Percentiles rank a stretch among this genome's conserved stretches.
Conservation (phyloP, 2,888 invertebrate species). For the Gari tellinella region DNA sequence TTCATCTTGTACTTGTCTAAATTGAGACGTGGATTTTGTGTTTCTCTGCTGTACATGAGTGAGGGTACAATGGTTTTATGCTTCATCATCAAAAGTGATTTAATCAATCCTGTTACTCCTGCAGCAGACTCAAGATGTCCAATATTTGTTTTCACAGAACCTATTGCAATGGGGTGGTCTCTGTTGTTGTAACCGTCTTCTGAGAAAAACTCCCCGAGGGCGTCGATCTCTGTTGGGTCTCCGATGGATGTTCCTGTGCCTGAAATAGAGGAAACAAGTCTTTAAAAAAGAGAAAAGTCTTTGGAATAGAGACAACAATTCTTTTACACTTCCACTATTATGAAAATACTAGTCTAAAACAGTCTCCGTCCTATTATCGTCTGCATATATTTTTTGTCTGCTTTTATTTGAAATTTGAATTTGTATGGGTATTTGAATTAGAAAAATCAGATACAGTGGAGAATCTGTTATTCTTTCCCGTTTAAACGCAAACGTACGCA, state of each 20-base stretch:
- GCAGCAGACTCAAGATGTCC: constrained; percentile 69
- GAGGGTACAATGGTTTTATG: constrained; percentile 63
- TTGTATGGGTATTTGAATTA: no score
- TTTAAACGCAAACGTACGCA: no score
- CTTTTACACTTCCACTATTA: no score
- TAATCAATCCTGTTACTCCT: constrained; percentile 68
- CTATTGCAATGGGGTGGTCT: constrained; percentile 44
- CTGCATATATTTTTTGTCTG: no score
- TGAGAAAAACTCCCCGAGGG: constrained; percentile 63
- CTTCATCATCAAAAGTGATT: constrained; percentile 68
- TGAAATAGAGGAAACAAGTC: no score
- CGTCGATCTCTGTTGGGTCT: constrained; percentile 70
- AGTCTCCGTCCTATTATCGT: no score
- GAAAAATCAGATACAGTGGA: no score
- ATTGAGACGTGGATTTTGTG: constrained; percentile 54
- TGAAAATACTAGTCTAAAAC: no score
- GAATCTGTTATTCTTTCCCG: no score
- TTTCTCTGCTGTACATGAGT: constrained; percentile 51
- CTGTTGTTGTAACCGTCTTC: neutral
- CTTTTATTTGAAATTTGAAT: no score
- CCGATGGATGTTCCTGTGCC: constrained; percentile 75
- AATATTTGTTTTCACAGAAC: constrained; percentile 72
- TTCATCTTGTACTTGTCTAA: constrained; percentile 37
- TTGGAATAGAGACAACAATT: no score
- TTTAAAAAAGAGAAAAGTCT: no score